phyloP scores from a whole-genome alignment of 1,140 invertebrate species.

The Psilanteris sp. region DNA sequence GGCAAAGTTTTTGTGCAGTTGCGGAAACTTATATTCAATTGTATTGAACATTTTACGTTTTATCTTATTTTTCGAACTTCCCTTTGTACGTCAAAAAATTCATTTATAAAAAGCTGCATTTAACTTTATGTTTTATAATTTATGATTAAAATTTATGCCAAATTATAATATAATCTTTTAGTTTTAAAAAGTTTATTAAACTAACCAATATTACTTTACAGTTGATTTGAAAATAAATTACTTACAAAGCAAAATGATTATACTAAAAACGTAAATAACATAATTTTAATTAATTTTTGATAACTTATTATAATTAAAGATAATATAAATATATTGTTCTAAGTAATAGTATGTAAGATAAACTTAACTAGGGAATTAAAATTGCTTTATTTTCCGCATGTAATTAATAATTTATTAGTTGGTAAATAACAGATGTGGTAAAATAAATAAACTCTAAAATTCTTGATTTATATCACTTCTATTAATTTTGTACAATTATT shows the following conservation, averaged over 20 bases:
- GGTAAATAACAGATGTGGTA: neutral
- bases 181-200: neutral
- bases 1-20: conserved; percentile 27
- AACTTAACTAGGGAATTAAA: no score
- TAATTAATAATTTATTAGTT: no score
- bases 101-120: neutral
- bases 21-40: conserved; percentile 25
- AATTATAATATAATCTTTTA: neutral
- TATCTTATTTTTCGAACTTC: conserved; percentile 3
- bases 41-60: conserved; percentile 4
- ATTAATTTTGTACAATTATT: conserved; percentile 73
- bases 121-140: neutral
- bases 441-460: conserved; percentile 6
- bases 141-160: neutral
- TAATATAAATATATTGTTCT: no score
- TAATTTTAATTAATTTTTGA: no score
- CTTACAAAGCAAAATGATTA: no score
- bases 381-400: no score
- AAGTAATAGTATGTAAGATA: no score
- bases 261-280: no score
- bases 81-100: conserved; percentile 3
- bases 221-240: no score
- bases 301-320: no score
- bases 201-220: no score
- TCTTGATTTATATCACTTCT: conserved; percentile 68